Evolutionary conservation across 2,797 vertebrate species (phyloP).

Genomic region (Rhynchonycteris naso): DNA sequence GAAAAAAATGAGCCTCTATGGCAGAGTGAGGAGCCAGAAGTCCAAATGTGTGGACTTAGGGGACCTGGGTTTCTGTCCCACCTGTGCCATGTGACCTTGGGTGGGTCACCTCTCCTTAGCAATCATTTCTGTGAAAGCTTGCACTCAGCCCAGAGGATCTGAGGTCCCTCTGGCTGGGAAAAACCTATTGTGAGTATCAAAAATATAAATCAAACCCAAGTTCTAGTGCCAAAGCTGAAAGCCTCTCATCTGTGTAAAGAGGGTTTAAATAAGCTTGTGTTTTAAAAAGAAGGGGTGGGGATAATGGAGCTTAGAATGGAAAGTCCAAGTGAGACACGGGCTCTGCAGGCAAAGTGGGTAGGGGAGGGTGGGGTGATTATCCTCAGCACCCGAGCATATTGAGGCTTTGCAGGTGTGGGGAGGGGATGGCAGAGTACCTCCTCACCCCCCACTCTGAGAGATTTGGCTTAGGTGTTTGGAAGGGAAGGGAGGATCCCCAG

Average conservation of each 20-base stretch:
- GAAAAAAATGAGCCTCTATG: background rate
- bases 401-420: background rate
- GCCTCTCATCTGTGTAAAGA: conserved; percentile 65
- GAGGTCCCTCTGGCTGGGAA: background rate
- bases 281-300: conserved; percentile 50
- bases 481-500: background rate
- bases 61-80: background rate
- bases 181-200: conserved; percentile 60
- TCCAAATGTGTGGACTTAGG: background rate
- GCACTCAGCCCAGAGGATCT: background rate
- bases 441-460: fast-evolving
- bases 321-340: conserved; percentile 47
- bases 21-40: background rate
- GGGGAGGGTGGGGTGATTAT: fast-evolving
- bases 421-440: fast-evolving
- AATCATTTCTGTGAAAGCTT: background rate
- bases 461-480: background rate
- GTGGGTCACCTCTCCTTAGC: background rate
- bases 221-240: conserved; percentile 43
- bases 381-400: conserved; percentile 29
- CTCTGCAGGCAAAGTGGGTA: background rate
- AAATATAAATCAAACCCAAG: conserved; percentile 47
- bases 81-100: background rate
- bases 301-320: conserved; percentile 48
- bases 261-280: conserved; percentile 45